phyloP scores from a whole-genome alignment of 2,113 vertebrate species.

The Jacana jacana region DNA sequence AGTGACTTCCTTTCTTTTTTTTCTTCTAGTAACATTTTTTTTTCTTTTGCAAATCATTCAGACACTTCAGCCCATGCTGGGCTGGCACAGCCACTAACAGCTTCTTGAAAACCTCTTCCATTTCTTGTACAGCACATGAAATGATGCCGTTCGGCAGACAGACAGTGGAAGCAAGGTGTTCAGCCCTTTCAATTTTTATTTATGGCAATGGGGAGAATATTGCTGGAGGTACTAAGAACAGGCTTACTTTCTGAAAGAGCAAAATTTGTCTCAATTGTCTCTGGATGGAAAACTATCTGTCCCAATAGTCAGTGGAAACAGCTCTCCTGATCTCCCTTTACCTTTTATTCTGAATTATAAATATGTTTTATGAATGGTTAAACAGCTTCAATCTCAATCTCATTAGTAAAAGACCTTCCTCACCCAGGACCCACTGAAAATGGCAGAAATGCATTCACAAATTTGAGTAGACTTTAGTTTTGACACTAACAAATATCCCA shows the following conservation, averaged over 20 bases:
- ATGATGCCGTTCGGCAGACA: not conserved
- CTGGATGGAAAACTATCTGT: not conserved
- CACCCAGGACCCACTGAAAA: not conserved
- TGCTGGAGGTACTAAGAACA: not conserved
- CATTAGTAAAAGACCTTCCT: not conserved
- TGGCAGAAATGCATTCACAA: not conserved
- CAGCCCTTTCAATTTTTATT: constrained; percentile 11
- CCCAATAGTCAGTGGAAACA: not conserved
- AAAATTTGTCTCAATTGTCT: not conserved
- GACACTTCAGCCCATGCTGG: not conserved
- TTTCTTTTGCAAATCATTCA: constrained; percentile 12
- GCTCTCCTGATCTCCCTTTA: not conserved
- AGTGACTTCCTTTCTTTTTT: not conserved
- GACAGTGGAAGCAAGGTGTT: not conserved
- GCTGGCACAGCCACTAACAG: not conserved
- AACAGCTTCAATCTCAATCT: not conserved
- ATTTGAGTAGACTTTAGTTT: not conserved
- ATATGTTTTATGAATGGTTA: not conserved
- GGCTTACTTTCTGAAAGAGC: not conserved
- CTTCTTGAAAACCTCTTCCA: not conserved
- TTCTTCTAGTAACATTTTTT: not conserved
- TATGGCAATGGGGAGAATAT: not conserved
- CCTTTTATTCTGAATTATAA: not conserved
- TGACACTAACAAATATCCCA: not conserved
- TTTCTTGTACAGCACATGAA: not conserved